phyloP scores from a whole-genome alignment of 2,797 vertebrate genomes.

The Etheostoma perlongum region DNA sequence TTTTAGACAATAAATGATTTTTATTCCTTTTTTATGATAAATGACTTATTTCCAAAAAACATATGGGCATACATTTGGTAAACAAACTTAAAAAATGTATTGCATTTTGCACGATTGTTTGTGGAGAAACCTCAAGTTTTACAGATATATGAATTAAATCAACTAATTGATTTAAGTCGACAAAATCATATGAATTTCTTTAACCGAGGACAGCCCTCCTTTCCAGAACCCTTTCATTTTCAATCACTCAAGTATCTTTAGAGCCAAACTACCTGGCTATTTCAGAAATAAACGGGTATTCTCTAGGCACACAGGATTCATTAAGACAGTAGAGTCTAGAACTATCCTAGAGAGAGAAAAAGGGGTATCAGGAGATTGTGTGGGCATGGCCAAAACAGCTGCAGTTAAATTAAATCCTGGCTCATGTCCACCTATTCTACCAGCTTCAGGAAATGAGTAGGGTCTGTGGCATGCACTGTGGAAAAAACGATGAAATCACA shows the following conservation, averaged over 20 bases:
- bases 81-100: too few species aligned
- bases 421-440: constrained; percentile 65
- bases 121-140: too few species aligned
- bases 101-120: too few species aligned
- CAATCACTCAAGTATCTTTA: constrained; percentile 23
- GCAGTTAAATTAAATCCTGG: constrained; percentile 68
- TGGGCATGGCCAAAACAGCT: constrained; percentile 58
- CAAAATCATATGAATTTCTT: too few species aligned
- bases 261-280: background rate
- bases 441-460: constrained; percentile 77
- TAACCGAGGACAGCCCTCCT: background rate
- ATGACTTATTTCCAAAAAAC: too few species aligned
- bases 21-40: too few species aligned
- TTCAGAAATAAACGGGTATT: constrained; percentile 18
- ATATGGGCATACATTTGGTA: too few species aligned
- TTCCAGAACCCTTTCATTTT: constrained; percentile 27
- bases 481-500: constrained; percentile 71
- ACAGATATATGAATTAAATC: too few species aligned
- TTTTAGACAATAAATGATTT: too few species aligned
- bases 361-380: constrained; percentile 30
- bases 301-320: constrained; percentile 14
- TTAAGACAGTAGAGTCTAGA: constrained; percentile 1
- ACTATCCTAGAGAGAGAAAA: constrained; percentile 22
- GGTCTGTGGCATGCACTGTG: constrained; percentile 62
- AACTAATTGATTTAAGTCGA: too few species aligned